Conservation (phyloP, 1,140 invertebrate genomes). For the Limonius californicus region DNA sequence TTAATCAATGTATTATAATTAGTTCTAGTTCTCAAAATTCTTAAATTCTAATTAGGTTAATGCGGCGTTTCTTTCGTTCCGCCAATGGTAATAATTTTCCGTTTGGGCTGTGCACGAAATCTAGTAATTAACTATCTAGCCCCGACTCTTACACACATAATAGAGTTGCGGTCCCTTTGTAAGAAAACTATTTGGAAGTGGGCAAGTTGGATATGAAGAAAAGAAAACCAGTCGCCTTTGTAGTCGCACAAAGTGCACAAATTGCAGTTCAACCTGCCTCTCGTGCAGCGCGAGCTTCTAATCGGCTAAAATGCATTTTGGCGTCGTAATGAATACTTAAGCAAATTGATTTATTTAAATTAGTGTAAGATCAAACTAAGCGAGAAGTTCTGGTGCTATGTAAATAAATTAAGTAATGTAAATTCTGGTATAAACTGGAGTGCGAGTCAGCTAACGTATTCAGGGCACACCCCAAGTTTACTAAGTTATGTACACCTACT, state of each 20-base stretch:
- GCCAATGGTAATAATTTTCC: no score
- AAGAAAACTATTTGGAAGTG: no score
- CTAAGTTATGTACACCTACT: conserved; percentile 15
- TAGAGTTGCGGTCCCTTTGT: no score
- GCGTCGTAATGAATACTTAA: conserved; percentile 14
- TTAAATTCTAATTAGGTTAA: no score
- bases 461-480: conserved; percentile 13
- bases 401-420: conserved; percentile 17
- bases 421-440: conserved; percentile 10
- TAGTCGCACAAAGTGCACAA: not conserved
- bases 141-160: no score
- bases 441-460: conserved; percentile 12
- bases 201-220: no score
- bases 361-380: conserved; percentile 16
- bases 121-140: no score
- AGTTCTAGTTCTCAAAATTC: no score
- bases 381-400: conserved; percentile 6
- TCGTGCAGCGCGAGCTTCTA: not conserved
- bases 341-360: conserved; percentile 16
- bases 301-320: conserved; percentile 1
- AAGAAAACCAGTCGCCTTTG: no score
- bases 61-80: no score
- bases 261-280: not conserved
- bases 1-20: no score
- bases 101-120: no score